These are phyloP conservation scores for Chelonus insularis DNA, from an alignment of 1,140 invertebrate species.

Conservation along the genomic window DNA sequence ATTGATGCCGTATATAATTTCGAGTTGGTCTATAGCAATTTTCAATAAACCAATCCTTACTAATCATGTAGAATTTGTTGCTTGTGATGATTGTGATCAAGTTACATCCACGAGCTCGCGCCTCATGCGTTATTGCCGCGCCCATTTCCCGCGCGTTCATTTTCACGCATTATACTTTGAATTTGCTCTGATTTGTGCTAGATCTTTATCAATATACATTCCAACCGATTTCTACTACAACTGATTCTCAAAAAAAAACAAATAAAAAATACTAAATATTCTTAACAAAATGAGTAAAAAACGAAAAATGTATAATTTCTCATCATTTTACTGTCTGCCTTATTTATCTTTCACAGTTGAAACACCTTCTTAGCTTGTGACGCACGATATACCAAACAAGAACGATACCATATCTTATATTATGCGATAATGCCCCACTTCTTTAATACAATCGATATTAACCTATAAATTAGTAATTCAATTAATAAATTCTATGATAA, in stretches of 20 bases:
- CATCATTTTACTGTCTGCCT: no score
- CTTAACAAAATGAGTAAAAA: no score
- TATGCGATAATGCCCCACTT: background rate
- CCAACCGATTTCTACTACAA: background rate
- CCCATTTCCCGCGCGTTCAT: slow-evolving; percentile 46
- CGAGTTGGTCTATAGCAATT: slow-evolving; percentile 43
- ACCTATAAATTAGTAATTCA: background rate
- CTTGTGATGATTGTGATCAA: slow-evolving; percentile 55
- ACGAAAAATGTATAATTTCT: no score
- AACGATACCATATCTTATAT: background rate
- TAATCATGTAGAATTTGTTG: slow-evolving; percentile 50
- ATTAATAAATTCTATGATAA: no score
- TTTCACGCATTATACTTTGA: slow-evolving; percentile 28
- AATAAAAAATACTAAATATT: no score
- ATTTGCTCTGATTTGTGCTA: slow-evolving; percentile 15
- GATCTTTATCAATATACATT: background rate
- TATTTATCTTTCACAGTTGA: no score
- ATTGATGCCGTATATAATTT: slow-evolving; percentile 28
- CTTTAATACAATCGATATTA: background rate
- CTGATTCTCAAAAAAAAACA: no score
- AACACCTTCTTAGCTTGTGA: background rate
- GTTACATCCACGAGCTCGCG: slow-evolving; percentile 47
- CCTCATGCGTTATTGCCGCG: slow-evolving; percentile 40
- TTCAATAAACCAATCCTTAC: slow-evolving; percentile 52
- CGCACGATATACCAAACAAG: background rate